A percentile compares a stretch with the other conserved stretches of the same genome.
Conservation (phyloP, 1,140 invertebrate species). For the Zaprionus lachaisei region DNA sequence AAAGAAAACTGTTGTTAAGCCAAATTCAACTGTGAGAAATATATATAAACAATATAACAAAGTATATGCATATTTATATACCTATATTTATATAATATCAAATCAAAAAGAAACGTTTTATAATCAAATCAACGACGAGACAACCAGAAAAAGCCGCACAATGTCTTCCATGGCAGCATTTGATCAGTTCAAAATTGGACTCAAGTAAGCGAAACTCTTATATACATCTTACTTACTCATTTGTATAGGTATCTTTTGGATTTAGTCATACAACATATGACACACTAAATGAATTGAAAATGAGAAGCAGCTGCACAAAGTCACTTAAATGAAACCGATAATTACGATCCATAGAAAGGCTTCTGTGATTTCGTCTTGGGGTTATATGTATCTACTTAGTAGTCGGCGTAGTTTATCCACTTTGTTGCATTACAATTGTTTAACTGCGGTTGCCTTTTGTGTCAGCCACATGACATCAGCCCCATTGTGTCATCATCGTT, state of each 20-base stretch:
- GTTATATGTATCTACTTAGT: slow-evolving; percentile 4
- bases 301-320: slow-evolving; percentile 1
- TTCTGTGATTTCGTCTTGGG: slow-evolving; percentile 5
- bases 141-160: slow-evolving; percentile 40
- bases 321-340: slow-evolving; percentile 13
- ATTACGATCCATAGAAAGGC: slow-evolving; percentile 12
- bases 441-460: slow-evolving; percentile 16
- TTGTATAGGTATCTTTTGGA: no score
- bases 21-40: slow-evolving; percentile 24
- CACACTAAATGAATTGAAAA: neutral
- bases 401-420: slow-evolving; percentile 22
- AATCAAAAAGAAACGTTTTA: slow-evolving; percentile 16
- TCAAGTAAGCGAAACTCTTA: slow-evolving; percentile 69
- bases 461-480: slow-evolving; percentile 46
- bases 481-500: slow-evolving; percentile 36
- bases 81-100: neutral
- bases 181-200: slow-evolving; percentile 82
- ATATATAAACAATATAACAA: slow-evolving; percentile 14
- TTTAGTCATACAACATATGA: neutral
- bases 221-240: neutral
- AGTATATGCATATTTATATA: neutral
- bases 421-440: slow-evolving; percentile 12
- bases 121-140: slow-evolving; percentile 23
- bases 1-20: slow-evolving; percentile 36
- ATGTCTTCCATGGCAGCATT: slow-evolving; percentile 81